Conservation (phyloP, 2,113 vertebrate genomes). For the Lonchura striata region DNA sequence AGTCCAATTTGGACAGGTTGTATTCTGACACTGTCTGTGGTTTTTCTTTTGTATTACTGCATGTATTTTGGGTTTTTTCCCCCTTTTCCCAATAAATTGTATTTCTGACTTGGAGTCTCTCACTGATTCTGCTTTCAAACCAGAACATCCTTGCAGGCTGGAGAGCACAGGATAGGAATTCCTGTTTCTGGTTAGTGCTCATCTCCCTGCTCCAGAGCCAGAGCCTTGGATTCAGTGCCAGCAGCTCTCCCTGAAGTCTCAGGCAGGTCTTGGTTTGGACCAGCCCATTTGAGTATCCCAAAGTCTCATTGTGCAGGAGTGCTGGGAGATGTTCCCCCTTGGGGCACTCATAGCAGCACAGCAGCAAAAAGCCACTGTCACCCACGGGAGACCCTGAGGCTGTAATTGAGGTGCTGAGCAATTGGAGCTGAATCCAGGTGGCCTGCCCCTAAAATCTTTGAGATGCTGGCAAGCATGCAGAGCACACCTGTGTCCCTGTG, state of each 20-base stretch:
- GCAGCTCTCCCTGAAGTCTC: not conserved
- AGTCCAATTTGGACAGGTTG: no score
- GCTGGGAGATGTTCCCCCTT: not conserved
- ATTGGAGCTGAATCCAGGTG: not conserved
- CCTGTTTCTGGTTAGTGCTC: not conserved
- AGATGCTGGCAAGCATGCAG: not conserved
- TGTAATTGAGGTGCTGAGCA: not conserved
- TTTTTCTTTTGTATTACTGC: no score
- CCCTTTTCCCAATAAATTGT: no score
- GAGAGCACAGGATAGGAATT: not conserved
- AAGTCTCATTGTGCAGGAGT: fast-evolving
- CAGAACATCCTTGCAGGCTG: not conserved
- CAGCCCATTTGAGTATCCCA: not conserved
- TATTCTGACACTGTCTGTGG: no score
- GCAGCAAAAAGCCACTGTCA: not conserved
- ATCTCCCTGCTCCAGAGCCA: not conserved
- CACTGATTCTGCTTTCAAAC: no score
- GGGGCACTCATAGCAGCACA: not conserved
- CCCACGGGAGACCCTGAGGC: not conserved
- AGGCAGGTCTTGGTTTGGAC: not conserved
- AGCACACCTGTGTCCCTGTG: not conserved
- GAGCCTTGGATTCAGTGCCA: not conserved
- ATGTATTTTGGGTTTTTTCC: no score
- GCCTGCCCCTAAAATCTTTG: not conserved
- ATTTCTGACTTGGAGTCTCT: no score